phyloP scores from a whole-genome alignment of 2,113 vertebrate genomes.

The Malurus elegans region DNA sequence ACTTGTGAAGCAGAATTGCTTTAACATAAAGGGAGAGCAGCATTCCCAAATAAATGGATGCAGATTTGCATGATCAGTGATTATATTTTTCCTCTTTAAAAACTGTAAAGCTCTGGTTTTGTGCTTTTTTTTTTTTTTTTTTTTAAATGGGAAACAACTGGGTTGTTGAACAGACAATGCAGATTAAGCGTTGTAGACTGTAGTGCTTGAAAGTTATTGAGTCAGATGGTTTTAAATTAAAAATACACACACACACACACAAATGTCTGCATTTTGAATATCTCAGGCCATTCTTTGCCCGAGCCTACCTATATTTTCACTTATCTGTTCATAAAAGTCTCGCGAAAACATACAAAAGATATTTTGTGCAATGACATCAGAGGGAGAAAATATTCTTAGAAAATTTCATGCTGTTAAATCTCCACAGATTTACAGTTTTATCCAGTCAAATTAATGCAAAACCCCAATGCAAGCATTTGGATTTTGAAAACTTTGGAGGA shows the following conservation, averaged over 20 bases:
- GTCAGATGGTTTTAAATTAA: background rate
- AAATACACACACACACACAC: background rate
- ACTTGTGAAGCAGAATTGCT: background rate
- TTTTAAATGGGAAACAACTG: background rate
- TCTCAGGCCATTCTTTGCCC: background rate
- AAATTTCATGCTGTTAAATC: conserved; percentile 97
- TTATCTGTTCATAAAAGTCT: conserved; percentile 60
- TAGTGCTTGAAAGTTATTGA: background rate
- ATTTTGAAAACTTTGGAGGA: conserved; percentile 99
- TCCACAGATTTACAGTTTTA: conserved; percentile 97
- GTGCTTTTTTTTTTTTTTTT: background rate
- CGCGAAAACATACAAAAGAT: conserved; percentile 63
- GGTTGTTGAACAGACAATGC: background rate
- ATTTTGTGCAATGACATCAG: conserved; percentile 75
- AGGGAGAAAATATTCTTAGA: conserved; percentile 83
- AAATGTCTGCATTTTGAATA: background rate
- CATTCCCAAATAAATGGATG: background rate
- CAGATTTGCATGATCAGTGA: background rate
- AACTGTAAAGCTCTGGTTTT: background rate
- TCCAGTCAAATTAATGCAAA: conserved; percentile 99
- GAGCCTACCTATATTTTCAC: conserved; percentile 45
- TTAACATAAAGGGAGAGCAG: background rate
- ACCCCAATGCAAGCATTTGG: conserved; percentile 99
- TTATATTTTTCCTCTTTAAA: background rate
- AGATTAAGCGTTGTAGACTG: background rate